These are phyloP conservation scores for Babylonia areolata DNA, from an alignment of 1,140 invertebrate species.

Conservation along the genomic window DNA sequence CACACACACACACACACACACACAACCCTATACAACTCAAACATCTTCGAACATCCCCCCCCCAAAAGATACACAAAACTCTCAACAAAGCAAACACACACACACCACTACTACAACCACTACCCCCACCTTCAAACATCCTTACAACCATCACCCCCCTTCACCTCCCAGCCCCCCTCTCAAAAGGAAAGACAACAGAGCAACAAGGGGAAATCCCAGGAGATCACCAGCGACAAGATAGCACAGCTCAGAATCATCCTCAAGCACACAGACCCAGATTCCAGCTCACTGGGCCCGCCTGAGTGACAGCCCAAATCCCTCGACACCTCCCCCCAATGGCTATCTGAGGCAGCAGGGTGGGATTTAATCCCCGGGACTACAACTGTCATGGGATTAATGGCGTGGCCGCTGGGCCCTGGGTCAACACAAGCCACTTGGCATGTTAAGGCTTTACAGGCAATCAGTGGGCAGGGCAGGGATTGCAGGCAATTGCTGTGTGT, in stretches of 20 bases:
- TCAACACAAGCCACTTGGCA: neutral
- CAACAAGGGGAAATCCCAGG: neutral
- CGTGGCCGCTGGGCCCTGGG: neutral
- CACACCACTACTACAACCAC: conserved; percentile 15
- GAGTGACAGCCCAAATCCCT: neutral
- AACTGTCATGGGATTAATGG: neutral
- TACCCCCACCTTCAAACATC: conserved; percentile 10
- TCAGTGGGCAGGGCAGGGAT: conserved; percentile 12
- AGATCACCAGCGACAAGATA: neutral
- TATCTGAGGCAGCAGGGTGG: neutral
- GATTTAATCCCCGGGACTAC: neutral
- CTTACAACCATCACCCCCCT: neutral
- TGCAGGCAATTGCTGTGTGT: neutral
- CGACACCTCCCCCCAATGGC: neutral
- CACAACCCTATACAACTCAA: too few relatives aligned
- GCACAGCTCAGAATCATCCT: neutral
- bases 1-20: too few relatives aligned
- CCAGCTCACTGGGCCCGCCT: neutral
- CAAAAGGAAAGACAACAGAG: neutral
- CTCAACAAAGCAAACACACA: conserved; percentile 18
- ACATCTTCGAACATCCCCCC: too few relatives aligned
- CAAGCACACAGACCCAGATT: neutral
- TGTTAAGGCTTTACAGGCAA: conserved; percentile 6
- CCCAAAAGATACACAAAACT: too few relatives aligned
- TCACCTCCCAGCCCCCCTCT: neutral